A percentile compares a stretch with the other conserved stretches of the same genome.
These are phyloP conservation scores for Salvator merianae DNA, from an alignment of 2,113 vertebrate genomes.

Conservation along the genomic window DNA sequence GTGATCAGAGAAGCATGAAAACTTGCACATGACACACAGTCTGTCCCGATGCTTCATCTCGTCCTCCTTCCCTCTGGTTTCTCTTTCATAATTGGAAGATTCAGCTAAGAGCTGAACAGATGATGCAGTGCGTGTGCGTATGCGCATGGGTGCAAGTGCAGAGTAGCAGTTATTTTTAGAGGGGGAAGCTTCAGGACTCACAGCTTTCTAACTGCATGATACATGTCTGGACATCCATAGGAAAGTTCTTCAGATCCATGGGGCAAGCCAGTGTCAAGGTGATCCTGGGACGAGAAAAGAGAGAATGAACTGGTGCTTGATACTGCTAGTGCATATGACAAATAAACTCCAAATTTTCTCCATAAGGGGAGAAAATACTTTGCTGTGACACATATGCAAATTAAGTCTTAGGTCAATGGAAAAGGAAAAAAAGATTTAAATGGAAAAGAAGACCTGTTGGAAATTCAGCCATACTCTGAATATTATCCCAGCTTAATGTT, in stretches of 20 bases:
- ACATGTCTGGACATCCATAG: constrained; percentile 98
- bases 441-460: background rate
- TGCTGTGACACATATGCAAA: background rate
- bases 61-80: background rate
- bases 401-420: background rate
- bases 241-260: constrained; percentile 99
- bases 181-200: constrained; percentile 74
- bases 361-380: accelerated
- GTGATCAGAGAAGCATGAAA: background rate
- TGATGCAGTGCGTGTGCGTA: background rate
- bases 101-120: background rate
- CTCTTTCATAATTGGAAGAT: background rate
- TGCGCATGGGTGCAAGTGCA: background rate
- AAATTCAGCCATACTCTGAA: background rate
- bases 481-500: background rate
- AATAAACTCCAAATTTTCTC: background rate
- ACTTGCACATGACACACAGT: background rate
- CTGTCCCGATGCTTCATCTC: background rate
- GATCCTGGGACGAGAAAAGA: constrained; percentile 82
- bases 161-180: background rate
- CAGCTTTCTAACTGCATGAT: constrained; percentile 99
- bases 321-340: background rate
- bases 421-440: too few relatives aligned
- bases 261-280: constrained; percentile 95
- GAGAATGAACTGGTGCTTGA: background rate